These are phyloP conservation scores for Illadopsis cleaveri DNA, from an alignment of 2,113 vertebrate genomes.

Conservation along the genomic window DNA sequence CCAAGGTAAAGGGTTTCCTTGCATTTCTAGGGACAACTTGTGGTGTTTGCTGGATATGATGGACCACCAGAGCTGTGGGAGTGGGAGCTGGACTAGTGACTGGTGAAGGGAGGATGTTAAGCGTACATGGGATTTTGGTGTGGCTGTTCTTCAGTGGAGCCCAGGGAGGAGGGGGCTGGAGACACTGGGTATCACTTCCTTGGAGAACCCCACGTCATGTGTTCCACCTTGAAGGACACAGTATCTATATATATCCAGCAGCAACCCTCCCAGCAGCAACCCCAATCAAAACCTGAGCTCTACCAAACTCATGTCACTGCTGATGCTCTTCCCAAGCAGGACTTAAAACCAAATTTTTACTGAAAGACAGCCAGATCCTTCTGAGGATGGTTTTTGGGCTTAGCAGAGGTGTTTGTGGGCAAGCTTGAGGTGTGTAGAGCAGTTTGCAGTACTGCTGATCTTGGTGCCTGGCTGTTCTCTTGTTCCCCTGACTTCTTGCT, in stretches of 20 bases:
- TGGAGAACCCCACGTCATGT: fast-evolving
- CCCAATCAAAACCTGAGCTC: background rate
- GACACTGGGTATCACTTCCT: fast-evolving
- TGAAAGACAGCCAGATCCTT: background rate
- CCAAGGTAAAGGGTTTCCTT: background rate
- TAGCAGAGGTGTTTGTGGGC: background rate
- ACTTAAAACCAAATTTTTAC: background rate
- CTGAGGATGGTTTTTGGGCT: background rate
- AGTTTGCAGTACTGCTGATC: background rate
- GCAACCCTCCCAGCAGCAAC: background rate
- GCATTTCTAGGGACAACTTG: background rate
- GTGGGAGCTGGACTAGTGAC: background rate
- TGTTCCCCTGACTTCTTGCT: background rate
- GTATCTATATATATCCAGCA: background rate
- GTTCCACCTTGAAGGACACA: background rate
- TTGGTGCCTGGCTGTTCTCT: background rate
- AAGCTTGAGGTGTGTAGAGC: background rate
- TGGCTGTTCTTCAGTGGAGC: background rate
- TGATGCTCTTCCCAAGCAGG: background rate
- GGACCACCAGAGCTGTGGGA: background rate
- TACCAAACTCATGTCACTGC: background rate
- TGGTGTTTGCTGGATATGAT: background rate
- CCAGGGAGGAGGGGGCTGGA: background rate
- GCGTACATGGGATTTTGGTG: fast-evolving
- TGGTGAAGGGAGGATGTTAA: background rate